Evolutionary conservation across 2,797 vertebrate genomes (phyloP), one percentile per base, ranked within the genome.

Genomic region (Aselliscus stoliczkanus): DNA sequence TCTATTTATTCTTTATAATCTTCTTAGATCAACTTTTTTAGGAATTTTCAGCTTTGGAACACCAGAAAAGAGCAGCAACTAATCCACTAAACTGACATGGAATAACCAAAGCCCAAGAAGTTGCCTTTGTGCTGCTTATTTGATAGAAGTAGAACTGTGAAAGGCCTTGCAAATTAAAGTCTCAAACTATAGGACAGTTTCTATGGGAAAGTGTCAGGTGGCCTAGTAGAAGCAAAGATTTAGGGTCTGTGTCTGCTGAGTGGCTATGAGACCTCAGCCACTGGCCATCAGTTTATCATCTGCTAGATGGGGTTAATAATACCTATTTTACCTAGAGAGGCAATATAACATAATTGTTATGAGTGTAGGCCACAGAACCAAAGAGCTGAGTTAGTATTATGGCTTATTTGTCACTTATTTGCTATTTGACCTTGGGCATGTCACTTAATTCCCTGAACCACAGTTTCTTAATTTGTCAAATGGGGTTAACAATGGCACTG

Each of bases 31-130:
- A 56, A 88, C 50, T 90, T 29, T 29, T 93, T 90, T 39, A 54
- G 79, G 60, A 89, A 80, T 93, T 88, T 7, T 79, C 52, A 82
- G n/a, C 9, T 96, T 96, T 75, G 64, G n/a, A 93, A 91, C 65
- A 82, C 21, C 44, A 77, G 60, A 67, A 82, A 90, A 93, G 56
- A 93, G 52, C 4, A 88, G 42, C 60, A 90, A 85, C 13, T n/a
- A 64, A 88, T 90, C 11, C 62, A 72, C 20, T 12, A 79, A 77
- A 64, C 7, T 79, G 18, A 81, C 81, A 34, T 82, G n/a, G 25
- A 69, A 88, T 82, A 70, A 73, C 58, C 31, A 79, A 82, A 86
- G 27, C 44, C 50, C 37, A 14, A 85, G 50, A 89, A 77, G 17
- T 20, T 86, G 37, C 31, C 21, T 65, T 75, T 88, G 82, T 88